Percentiles rank a stretch among this genome's conserved stretches.
phyloP scores from a whole-genome alignment of 2,797 vertebrate genomes.

The Florisuga fusca region DNA sequence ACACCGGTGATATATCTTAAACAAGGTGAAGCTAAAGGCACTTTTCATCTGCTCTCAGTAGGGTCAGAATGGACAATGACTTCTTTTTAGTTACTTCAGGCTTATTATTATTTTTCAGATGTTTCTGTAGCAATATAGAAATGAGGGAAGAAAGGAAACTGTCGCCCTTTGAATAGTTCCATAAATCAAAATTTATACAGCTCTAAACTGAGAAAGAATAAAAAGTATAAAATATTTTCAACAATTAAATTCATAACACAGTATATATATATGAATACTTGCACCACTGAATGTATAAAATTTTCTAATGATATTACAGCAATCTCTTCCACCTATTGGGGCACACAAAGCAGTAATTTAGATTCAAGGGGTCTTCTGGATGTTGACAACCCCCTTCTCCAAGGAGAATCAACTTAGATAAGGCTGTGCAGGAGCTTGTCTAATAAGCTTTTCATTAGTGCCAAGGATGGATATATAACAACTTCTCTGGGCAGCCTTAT shows the following conservation, averaged over 20 bases:
- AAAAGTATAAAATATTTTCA: background rate
- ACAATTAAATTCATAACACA: background rate
- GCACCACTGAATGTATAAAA: background rate
- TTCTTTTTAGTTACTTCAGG: background rate
- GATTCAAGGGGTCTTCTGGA: background rate
- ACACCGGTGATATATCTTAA: background rate
- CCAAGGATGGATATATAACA: background rate
- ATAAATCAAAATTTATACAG: background rate
- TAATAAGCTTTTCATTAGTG: background rate
- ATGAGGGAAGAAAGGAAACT: background rate
- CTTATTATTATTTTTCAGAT: background rate
- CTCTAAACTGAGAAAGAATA: background rate
- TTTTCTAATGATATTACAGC: background rate
- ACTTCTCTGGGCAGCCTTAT: background rate
- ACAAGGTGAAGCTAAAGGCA: background rate
- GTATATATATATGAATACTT: background rate
- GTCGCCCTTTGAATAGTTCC: background rate
- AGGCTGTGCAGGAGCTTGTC: background rate
- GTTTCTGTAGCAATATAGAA: background rate
- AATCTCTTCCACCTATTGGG: background rate
- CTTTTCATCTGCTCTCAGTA: background rate
- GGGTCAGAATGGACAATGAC: fast-evolving
- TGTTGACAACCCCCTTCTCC: background rate
- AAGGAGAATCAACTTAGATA: background rate
- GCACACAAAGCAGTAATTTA: background rate